Evolutionary conservation across 2,888 invertebrate species (phyloP).

Genomic region (Eupeodes latifasciatus): DNA sequence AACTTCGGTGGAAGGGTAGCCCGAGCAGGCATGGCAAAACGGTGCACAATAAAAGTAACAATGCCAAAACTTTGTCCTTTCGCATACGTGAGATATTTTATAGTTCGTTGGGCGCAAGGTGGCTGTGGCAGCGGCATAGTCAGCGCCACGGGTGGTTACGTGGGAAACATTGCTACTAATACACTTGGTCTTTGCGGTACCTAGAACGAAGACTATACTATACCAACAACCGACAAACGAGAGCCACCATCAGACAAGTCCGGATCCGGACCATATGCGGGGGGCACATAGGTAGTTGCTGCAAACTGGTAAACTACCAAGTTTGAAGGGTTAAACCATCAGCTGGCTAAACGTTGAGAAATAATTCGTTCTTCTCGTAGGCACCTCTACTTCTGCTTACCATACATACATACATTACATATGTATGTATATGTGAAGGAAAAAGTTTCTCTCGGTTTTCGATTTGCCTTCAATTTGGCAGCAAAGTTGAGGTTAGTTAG

Average conservation of each 20-base stretch:
- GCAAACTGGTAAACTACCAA: not conserved
- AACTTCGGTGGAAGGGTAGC: not conserved
- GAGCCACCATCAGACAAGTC: not conserved
- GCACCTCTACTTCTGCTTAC: not conserved
- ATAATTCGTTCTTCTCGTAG: constrained; percentile 42
- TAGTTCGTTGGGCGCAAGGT: constrained; percentile 34
- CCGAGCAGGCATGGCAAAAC: not conserved
- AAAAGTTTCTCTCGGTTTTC: constrained; percentile 44
- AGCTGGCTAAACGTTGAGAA: constrained; percentile 53
- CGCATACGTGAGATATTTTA: constrained; percentile 65
- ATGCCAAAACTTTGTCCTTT: constrained; percentile 73
- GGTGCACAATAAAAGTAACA: constrained; percentile 42
- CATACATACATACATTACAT: too few relatives aligned
- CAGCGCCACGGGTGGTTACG: constrained; percentile 24
- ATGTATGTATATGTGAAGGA: constrained; percentile 5
- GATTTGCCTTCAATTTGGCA: constrained; percentile 54
- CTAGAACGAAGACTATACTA: too few relatives aligned
- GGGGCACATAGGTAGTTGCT: not conserved
- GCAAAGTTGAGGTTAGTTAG: constrained; percentile 51
- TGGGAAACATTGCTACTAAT: not conserved
- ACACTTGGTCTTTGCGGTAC: too few relatives aligned
- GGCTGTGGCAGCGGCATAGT: not conserved
- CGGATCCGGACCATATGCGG: not conserved
- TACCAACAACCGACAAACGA: too few relatives aligned
- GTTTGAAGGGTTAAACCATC: constrained; percentile 54